Base-by-base conservation (phyloP, 2,797 vertebrate genomes). In the Rachycentron canadum region DNA sequence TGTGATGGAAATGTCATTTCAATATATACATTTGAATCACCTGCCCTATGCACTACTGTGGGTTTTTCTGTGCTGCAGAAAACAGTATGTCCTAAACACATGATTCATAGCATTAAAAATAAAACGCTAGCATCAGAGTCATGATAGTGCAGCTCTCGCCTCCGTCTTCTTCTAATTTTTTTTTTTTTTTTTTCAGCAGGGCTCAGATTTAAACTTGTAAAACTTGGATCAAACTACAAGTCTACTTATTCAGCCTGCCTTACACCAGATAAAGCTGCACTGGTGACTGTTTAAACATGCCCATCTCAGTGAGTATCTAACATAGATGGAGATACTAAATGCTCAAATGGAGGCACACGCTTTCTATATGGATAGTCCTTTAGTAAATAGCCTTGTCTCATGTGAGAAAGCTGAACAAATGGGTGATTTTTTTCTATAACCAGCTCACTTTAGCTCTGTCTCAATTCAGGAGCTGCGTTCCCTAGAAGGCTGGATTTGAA, bases 51-150 rank as follows among this genome's bases (percentile, higher is more conserved):
- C 61, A 58, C 61, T 47, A 11, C 47, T 38, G 77, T 79, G 81
- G 68, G 50, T 34, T 76, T 43, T 62, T 50, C 34, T 45, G 7
- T 21, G 23, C 47, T 13, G 17, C 61, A 49, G 69, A 50, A 36
- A 58, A 67, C 57, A 60, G 34, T 34, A 40, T 72, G 68, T 49
- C 53, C 40, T 43, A 75, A 45, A 61, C 52, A n/a, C 62, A 32
- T 76, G 79, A 75, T 76, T 83, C 73, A 76, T 21, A 58, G 49
- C 67, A 73, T 66, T 71, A 76, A 79, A 88, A 88, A 90, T 80
- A 86, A 65, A 75, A 64, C 7, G 6, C 47, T 73, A 58, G 55
- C 75, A 81, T 75, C 69, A 73, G 70, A 86, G 69, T 57, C 64
- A 47, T 53, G 65, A 66, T 25, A 53, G 49, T 3, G 21, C 57